These are phyloP conservation scores for Subacronicta megacephala DNA, from an alignment of 2,888 invertebrate genomes.

Conservation along the genomic window DNA sequence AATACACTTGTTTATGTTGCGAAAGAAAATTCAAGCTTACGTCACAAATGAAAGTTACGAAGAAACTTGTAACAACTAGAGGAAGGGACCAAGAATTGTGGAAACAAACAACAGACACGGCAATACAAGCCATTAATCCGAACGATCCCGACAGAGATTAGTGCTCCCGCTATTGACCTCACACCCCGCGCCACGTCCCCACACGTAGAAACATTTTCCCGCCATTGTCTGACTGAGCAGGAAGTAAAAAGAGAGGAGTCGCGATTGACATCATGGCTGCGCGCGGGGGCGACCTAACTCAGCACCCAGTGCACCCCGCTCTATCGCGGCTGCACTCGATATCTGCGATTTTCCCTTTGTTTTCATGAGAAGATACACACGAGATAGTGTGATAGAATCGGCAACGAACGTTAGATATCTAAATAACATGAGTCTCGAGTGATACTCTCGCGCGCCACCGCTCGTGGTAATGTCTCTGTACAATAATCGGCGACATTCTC, in stretches of 20 bases:
- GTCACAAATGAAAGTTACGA: conserved; percentile 64
- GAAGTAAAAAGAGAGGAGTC: conserved; percentile 81
- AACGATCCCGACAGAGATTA: conserved; percentile 86
- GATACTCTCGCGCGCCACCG: conserved; percentile 60
- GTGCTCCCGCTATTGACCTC: conserved; percentile 82
- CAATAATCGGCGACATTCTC: conserved; percentile 73
- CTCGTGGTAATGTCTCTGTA: conserved; percentile 69
- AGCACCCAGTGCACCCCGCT: conserved; percentile 52
- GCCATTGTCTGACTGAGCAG: conserved; percentile 82
- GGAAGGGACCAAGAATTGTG: conserved; percentile 76
- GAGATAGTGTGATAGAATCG: conserved; percentile 55
- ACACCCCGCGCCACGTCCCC: conserved; percentile 72
- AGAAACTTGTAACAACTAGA: conserved; percentile 77
- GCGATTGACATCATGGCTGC: conserved; percentile 82
- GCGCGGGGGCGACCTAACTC: conserved; percentile 53
- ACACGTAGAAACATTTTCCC: conserved; percentile 85
- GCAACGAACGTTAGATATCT: conserved; percentile 44
- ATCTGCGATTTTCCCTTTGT: conserved; percentile 72
- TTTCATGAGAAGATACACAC: conserved; percentile 67
- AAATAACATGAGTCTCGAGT: conserved; percentile 43
- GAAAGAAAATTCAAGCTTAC: conserved; percentile 59
- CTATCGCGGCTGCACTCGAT: conserved; percentile 46
- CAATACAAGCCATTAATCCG: conserved; percentile 87
- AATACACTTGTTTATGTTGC: neutral
- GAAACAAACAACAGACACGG: conserved; percentile 84